Conservation (phyloP, 2,888 invertebrate species). For the Monochamus alternatus region DNA sequence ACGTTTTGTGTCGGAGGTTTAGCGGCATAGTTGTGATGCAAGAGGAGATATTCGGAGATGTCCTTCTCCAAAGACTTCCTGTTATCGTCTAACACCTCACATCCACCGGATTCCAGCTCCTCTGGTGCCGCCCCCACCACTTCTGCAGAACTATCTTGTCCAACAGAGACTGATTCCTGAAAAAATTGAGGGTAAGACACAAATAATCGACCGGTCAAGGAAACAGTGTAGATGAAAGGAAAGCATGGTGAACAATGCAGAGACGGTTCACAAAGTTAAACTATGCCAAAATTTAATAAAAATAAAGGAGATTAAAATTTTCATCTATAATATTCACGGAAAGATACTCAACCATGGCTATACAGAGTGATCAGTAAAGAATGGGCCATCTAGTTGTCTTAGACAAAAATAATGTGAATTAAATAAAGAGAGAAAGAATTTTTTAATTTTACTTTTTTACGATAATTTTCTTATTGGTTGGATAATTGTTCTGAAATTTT, state of each 20-base stretch:
- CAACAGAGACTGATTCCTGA: slow-evolving; percentile 70
- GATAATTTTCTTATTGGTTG: no score
- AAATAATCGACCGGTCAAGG: no score
- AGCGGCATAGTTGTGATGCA: slow-evolving; percentile 67
- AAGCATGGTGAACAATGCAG: background rate
- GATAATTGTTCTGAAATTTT: no score
- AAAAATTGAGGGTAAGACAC: slow-evolving; percentile 43
- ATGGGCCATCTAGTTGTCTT: no score
- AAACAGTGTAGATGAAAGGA: no score
- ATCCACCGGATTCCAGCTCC: slow-evolving; percentile 86
- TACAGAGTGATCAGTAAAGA: no score
- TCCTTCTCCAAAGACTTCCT: slow-evolving; percentile 61
- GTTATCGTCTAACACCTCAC: slow-evolving; percentile 63
- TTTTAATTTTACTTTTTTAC: no score
- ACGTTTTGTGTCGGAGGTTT: slow-evolving; percentile 53
- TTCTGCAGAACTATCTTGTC: slow-evolving; percentile 76
- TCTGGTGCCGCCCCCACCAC: slow-evolving; percentile 92
- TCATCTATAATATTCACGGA: background rate
- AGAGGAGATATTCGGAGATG: slow-evolving; percentile 65
- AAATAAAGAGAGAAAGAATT: no score
- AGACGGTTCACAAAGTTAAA: background rate
- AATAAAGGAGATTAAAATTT: background rate
- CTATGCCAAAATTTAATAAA: background rate
- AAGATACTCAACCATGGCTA: no score
- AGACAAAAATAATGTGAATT: no score